A percentile compares a stretch with the other conserved stretches of the same genome.
These are phyloP conservation scores for Achlya flavicornis DNA, from an alignment of 2,888 invertebrate species.

Conservation along the genomic window DNA sequence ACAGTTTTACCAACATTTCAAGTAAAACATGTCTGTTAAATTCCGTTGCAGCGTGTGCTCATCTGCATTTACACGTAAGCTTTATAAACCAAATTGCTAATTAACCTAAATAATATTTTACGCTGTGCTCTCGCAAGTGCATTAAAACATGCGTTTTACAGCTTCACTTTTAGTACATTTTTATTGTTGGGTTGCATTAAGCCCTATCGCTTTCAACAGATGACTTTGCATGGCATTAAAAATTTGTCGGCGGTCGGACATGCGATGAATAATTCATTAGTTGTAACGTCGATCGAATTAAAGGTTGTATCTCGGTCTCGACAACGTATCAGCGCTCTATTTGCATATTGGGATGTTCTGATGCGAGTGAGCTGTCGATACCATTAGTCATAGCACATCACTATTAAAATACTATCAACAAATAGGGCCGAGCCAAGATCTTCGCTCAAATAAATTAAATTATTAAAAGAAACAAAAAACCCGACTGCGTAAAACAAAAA, in stretches of 20 bases:
- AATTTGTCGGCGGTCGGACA: slow-evolving; percentile 53
- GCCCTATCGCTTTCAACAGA: slow-evolving; percentile 34
- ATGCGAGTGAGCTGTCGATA: slow-evolving; percentile 41
- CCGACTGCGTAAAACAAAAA: no score
- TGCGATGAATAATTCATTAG: slow-evolving; percentile 72
- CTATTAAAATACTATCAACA: slow-evolving; percentile 20
- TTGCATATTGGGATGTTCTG: slow-evolving; percentile 65
- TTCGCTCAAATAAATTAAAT: no score
- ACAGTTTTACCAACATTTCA: not conserved
- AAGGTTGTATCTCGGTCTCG: slow-evolving; percentile 56
- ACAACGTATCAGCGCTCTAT: slow-evolving; percentile 60
- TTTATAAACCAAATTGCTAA: slow-evolving; percentile 44
- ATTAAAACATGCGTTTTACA: slow-evolving; percentile 36
- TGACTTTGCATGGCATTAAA: slow-evolving; percentile 54
- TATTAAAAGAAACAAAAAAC: no score
- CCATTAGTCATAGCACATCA: slow-evolving; percentile 30
- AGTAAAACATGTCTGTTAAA: not conserved
- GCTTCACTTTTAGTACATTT: slow-evolving; percentile 33
- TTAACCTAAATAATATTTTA: slow-evolving; percentile 47
- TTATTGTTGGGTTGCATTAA: slow-evolving; percentile 44
- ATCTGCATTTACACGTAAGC: slow-evolving; percentile 29
- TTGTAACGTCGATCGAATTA: slow-evolving; percentile 62
- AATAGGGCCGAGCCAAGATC: not conserved
- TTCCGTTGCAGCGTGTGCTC: slow-evolving; percentile 11
- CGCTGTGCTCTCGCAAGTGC: slow-evolving; percentile 32